These are phyloP conservation scores for Myotis brandtii DNA, from an alignment of 2,113 vertebrate genomes.

Conservation along the genomic window DNA sequence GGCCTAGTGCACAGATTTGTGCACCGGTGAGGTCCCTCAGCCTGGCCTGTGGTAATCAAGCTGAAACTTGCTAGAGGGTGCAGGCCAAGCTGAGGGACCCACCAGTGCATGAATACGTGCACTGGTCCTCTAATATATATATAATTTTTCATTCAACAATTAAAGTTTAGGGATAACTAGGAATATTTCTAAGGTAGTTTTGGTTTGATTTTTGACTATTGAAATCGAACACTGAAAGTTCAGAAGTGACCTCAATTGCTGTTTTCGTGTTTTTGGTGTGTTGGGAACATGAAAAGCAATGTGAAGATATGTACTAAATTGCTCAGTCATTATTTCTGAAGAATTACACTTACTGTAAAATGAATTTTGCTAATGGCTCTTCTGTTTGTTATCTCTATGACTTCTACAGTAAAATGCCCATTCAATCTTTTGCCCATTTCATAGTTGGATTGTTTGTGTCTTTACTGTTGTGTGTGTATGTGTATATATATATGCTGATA, in stretches of 20 bases:
- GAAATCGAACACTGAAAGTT: neutral
- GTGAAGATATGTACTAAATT: neutral
- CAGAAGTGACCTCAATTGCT: neutral
- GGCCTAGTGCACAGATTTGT: too few relatives aligned
- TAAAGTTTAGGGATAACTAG: neutral
- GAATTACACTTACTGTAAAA: neutral
- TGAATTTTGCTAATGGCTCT: conserved; percentile 9
- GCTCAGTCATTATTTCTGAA: neutral
- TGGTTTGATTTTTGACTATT: neutral
- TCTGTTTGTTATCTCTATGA: neutral
- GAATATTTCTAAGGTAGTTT: neutral
- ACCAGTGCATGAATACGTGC: too few relatives aligned
- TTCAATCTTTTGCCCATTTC: neutral
- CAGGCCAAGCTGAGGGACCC: too few relatives aligned
- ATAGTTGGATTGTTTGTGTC: neutral
- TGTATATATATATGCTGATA: neutral
- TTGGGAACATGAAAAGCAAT: neutral
- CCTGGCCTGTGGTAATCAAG: too few relatives aligned
- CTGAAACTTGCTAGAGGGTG: too few relatives aligned
- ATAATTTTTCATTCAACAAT: neutral
- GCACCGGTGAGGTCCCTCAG: too few relatives aligned
- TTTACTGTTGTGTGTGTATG: neutral
- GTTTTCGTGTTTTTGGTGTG: neutral
- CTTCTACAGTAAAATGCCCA: neutral
- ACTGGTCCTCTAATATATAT: too few relatives aligned